Evolutionary conservation across 2,113 vertebrate species (phyloP).

Genomic region (Todiramphus saurophagus): DNA sequence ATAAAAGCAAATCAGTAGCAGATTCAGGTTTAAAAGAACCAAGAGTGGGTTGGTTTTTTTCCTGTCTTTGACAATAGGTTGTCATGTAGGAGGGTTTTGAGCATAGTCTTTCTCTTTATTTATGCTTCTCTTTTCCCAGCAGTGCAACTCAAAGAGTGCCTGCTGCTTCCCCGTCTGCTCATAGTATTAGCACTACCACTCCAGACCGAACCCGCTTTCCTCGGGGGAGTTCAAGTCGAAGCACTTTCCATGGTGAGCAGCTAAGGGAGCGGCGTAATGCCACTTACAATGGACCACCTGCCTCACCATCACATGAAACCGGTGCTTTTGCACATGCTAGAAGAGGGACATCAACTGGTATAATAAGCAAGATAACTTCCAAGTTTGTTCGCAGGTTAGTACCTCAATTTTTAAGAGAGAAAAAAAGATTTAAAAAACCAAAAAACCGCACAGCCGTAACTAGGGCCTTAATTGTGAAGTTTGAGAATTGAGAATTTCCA

Average conservation of each 20-base stretch:
- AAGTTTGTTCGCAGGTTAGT: slow-evolving; percentile 97
- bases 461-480: neutral
- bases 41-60: fast-evolving
- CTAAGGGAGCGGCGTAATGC: slow-evolving; percentile 93
- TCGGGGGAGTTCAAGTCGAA: slow-evolving; percentile 93
- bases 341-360: slow-evolving; percentile 90
- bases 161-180: slow-evolving; percentile 92
- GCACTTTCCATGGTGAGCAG: slow-evolving; percentile 97
- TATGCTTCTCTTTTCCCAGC: slow-evolving; percentile 61
- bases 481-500: neutral
- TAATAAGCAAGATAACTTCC: slow-evolving; percentile 98
- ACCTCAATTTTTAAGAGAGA: neutral
- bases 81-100: neutral
- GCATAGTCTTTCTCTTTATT: neutral
- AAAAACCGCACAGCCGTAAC: neutral
- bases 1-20: neutral
- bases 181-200: slow-evolving; percentile 89
- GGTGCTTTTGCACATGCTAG: slow-evolving; percentile 89
- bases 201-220: slow-evolving; percentile 96
- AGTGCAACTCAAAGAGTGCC: slow-evolving; percentile 84
- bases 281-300: slow-evolving; percentile 94
- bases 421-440: no score
- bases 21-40: neutral
- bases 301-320: slow-evolving; percentile 91
- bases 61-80: neutral